Percentiles rank a stretch among this genome's conserved stretches.
phyloP scores from a whole-genome alignment of 2,888 invertebrate genomes.

The Trypoxylon attenuatum region DNA sequence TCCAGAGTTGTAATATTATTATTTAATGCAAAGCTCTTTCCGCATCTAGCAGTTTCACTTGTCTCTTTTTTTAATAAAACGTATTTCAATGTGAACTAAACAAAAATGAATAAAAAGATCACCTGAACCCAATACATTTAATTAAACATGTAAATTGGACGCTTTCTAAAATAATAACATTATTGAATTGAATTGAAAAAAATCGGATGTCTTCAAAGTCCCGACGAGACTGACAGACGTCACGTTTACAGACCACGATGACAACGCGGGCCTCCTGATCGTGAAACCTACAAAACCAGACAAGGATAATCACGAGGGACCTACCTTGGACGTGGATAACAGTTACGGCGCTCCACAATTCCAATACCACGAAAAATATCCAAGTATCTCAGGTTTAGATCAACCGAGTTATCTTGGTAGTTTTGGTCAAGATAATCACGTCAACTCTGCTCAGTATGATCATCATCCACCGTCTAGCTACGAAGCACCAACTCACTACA shows the following conservation, averaged over 20 bases:
- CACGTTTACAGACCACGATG: constrained; percentile 70
- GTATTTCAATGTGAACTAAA: no score
- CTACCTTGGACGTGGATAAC: constrained; percentile 45
- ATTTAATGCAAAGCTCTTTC: no score
- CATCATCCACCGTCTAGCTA: constrained; percentile 29
- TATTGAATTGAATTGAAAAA: no score
- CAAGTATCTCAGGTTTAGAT: constrained; percentile 8
- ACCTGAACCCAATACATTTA: no score
- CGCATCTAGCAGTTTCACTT: no score
- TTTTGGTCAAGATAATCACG: constrained; percentile 19
- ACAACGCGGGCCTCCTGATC: constrained; percentile 70
- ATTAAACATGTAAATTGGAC: no score
- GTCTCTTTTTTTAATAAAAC: no score
- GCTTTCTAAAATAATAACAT: no score
- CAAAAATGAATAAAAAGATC: no score
- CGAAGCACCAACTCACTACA: constrained; percentile 13
- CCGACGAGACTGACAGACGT: constrained; percentile 66
- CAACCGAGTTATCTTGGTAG: constrained; percentile 2
- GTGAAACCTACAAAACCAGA: constrained; percentile 64
- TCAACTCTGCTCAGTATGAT: constrained; percentile 14
- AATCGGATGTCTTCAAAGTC: not conserved
- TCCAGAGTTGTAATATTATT: no score
- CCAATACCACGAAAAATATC: constrained; percentile 16
- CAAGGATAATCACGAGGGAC: constrained; percentile 13
- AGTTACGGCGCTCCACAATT: constrained; percentile 58